Percentiles rank a stretch among this genome's conserved stretches.
Conservation (phyloP, 2,113 vertebrate species). For the Pygoscelis antarcticus region DNA sequence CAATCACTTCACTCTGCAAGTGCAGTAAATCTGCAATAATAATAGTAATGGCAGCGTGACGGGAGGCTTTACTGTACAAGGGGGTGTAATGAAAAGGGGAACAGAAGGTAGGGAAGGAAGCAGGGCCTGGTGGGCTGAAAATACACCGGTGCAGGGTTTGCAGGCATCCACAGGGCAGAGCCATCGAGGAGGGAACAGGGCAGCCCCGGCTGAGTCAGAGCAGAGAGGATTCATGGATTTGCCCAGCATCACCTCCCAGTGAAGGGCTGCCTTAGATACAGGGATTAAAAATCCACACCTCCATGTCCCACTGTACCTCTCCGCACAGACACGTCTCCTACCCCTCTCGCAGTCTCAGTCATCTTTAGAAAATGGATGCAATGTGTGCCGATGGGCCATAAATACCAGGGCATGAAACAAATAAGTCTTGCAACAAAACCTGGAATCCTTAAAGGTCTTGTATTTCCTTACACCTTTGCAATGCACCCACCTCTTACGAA, state of each 20-base stretch:
- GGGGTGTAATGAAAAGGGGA: constrained; percentile 67
- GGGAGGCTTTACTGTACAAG: constrained; percentile 66
- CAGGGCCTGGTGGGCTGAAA: background rate
- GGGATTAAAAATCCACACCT: background rate
- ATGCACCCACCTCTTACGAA: background rate
- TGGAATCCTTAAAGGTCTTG: background rate
- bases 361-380: background rate
- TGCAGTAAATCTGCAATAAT: constrained; percentile 82
- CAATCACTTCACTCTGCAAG: constrained; percentile 71
- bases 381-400: too few species aligned
- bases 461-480: background rate
- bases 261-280: background rate
- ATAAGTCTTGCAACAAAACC: background rate
- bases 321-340: background rate
- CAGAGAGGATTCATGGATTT: background rate
- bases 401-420: background rate
- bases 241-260: background rate
- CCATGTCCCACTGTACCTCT: background rate
- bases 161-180: background rate
- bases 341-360: background rate
- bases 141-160: background rate
- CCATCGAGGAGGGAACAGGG: background rate
- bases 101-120: constrained; percentile 47
- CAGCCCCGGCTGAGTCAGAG: background rate
- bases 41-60: constrained; percentile 76